Conservation (phyloP, 2,113 vertebrate genomes). For the Lucifuga dentata region DNA sequence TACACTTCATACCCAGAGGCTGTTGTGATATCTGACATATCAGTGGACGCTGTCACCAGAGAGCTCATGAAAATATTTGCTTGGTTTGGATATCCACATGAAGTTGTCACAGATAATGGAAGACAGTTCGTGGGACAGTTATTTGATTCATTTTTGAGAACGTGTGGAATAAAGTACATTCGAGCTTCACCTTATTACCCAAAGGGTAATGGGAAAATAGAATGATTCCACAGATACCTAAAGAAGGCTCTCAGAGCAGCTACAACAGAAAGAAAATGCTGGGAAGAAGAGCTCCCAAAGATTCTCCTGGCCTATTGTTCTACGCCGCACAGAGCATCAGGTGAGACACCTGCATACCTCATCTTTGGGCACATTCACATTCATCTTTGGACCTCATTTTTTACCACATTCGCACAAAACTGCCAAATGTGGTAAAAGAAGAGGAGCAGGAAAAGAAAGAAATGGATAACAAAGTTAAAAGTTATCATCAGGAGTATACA, state of each 20-base stretch:
- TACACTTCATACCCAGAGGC: conserved; percentile 38
- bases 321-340: conserved; percentile 18
- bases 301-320: conserved; percentile 22
- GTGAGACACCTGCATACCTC: conserved; percentile 28
- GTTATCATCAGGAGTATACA: conserved; percentile 11
- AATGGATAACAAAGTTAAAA: no score
- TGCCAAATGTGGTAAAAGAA: conserved; percentile 3
- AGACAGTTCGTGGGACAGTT: background rate
- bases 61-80: conserved; percentile 11
- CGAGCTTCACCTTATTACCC: conserved; percentile 25
- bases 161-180: conserved; percentile 18
- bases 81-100: background rate
- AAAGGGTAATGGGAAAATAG: conserved; percentile 31
- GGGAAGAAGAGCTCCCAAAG: conserved; percentile 9
- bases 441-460: background rate
- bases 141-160: background rate
- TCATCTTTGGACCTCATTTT: no score
- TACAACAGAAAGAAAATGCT: conserved; percentile 4
- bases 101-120: conserved; percentile 8
- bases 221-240: conserved; percentile 18
- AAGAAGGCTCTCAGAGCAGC: conserved; percentile 22
- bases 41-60: conserved; percentile 3
- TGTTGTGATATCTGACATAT: conserved; percentile 20
- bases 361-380: no score
- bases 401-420: conserved; percentile 20